Evolutionary conservation across 2,888 invertebrate species (phyloP), one percentile per base, ranked within the genome.

Genomic region (Protophormia terraenovae): DNA sequence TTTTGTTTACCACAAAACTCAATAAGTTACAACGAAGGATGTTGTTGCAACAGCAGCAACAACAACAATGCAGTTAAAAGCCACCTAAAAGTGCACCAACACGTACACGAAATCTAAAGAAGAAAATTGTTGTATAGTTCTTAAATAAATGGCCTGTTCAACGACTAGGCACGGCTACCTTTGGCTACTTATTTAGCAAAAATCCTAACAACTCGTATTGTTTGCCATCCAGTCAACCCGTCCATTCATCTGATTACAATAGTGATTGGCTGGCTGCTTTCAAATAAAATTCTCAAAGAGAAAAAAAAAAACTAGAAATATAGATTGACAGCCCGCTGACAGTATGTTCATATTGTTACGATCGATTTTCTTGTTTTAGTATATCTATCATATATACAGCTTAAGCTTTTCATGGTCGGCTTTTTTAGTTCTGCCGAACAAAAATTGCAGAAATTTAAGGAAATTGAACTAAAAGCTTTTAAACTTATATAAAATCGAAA

Each of bases 161-260:
- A 32, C 76, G 64, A 45, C 47, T 73, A 38, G 73, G 80, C 66
- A 80, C 64, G 62, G 64, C 82, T 83, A 80, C 73, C 66, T 80
- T 67, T 71, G 29, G 82, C 82, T 77, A 83, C 82, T 82, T 76
- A 69, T 82, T 76, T 55, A 53, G 64, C 55, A n/a, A 55, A 60
- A 69, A 29, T 82, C 29, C 69, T 69, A 82, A 41, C 47, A 64
- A 66, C 55, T 72, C 41, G 16, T 64, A 58, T 71, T 62, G 41
- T 76, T 76, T 19, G 50, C n/a, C 24, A 16, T 58, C 45, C 50
- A 62, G 12, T 62, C 71, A 62, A 41, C 32, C 62, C 76, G 55
- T 71, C 76, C 76, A 77, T 76, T 83, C 71, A 83, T 83, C 64
- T 64, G 82, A 83, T 83, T 77, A 77, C 76, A 83, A 83, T 83